Conservation (phyloP, 2,797 vertebrate genomes). For the Danio jaintianensis region DNA sequence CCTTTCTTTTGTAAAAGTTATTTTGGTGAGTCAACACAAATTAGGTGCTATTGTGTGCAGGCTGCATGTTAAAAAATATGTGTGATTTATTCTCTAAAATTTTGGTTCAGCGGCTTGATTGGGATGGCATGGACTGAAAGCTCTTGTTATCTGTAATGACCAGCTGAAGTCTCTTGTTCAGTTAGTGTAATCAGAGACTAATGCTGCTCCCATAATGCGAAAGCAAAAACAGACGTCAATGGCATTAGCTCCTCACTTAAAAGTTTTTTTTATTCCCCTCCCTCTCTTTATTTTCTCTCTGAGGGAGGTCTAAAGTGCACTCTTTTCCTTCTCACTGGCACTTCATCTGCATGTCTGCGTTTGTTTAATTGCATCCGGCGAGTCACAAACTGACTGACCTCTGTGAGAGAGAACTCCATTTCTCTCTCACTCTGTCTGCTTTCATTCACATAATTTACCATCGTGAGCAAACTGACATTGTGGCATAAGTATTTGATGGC, state of each 20-base stretch:
- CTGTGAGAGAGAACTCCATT: constrained; percentile 44
- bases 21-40: neutral
- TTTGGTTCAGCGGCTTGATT: neutral
- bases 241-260: constrained; percentile 47
- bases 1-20: neutral
- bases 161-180: constrained; percentile 17
- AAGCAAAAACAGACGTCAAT: constrained; percentile 35
- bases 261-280: neutral
- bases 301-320: constrained; percentile 54
- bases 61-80: neutral
- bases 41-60: neutral
- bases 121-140: neutral
- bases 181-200: constrained; percentile 42
- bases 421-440: constrained; percentile 36
- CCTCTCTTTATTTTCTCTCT: constrained; percentile 30
- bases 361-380: constrained; percentile 60
- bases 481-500: constrained; percentile 49
- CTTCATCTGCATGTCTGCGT: constrained; percentile 56
- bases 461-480: constrained; percentile 53
- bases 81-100: neutral
- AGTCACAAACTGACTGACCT: constrained; percentile 51
- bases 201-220: constrained; percentile 36
- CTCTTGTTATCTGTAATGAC: constrained; percentile 3
- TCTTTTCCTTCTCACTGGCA: constrained; percentile 54
- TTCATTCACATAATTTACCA: constrained; percentile 60